Evolutionary conservation across 2,797 vertebrate species (phyloP).

Genomic region (Sebastiscus tertius): DNA sequence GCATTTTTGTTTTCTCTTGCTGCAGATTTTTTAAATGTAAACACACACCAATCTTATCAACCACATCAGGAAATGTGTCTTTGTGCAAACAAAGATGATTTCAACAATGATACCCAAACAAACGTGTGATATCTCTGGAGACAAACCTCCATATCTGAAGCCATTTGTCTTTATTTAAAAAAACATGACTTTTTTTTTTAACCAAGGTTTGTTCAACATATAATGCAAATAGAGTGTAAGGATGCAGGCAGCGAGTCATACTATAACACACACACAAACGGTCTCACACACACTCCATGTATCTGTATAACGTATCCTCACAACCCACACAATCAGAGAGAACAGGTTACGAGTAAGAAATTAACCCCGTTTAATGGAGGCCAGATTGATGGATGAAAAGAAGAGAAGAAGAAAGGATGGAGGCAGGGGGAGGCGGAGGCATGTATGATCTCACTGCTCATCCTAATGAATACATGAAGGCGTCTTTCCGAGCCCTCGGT

Average conservation of each 20-base stretch:
- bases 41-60: not conserved
- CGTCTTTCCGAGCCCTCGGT: constrained; percentile 71
- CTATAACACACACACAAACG: not conserved
- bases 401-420: constrained; percentile 6
- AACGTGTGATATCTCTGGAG: not conserved
- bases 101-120: not conserved
- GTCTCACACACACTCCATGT: not conserved
- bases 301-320: not conserved
- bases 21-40: not conserved
- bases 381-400: constrained; percentile 44
- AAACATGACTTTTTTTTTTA: not conserved
- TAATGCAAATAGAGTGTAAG: not conserved
- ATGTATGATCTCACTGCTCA: constrained; percentile 55
- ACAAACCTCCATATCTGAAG: not conserved
- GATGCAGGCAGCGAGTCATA: not conserved
- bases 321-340: constrained; percentile 13
- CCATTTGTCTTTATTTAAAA: not conserved
- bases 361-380: constrained; percentile 86
- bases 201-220: not conserved
- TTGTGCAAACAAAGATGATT: not conserved
- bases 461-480: constrained; percentile 89
- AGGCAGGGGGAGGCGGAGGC: not conserved
- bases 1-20: not conserved
- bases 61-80: not conserved
- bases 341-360: constrained; percentile 74